Conservation (phyloP, 2,113 vertebrate species). For the Rhabdornis inornatus region DNA sequence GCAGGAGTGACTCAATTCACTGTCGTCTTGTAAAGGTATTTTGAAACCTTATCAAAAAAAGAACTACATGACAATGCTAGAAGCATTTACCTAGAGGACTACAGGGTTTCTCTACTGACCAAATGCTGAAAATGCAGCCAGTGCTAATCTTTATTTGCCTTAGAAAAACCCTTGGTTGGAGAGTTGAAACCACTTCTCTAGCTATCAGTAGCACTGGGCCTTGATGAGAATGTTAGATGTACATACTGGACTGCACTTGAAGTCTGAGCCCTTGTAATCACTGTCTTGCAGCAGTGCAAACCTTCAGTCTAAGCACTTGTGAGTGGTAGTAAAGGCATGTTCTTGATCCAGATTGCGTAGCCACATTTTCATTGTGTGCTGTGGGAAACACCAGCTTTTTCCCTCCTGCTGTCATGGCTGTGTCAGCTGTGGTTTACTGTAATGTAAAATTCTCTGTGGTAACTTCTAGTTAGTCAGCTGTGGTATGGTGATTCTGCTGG, state of each 20-base stretch:
- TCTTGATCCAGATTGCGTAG: not conserved
- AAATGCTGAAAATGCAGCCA: not conserved
- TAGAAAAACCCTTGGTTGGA: not conserved
- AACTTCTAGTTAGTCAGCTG: not conserved
- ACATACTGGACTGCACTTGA: not conserved
- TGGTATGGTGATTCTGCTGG: not conserved
- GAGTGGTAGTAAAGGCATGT: not conserved
- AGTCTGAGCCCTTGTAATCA: not conserved
- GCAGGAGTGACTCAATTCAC: not conserved
- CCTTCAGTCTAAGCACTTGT: not conserved
- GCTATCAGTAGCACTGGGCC: not conserved
- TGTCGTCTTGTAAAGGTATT: not conserved
- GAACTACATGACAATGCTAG: not conserved
- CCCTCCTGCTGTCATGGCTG: not conserved
- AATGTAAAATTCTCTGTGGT: not conserved
- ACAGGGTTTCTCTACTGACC: not conserved
- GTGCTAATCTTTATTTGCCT: not conserved
- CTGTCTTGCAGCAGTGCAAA: not conserved
- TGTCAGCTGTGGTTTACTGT: not conserved
- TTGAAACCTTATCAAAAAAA: not conserved
- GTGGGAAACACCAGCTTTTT: not conserved
- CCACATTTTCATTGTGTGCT: not conserved
- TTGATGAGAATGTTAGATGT: not conserved
- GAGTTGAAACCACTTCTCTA: not conserved
- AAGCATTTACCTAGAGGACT: not conserved